phyloP scores from a whole-genome alignment of 2,888 invertebrate genomes.

The Megalurothrips usitatus region DNA sequence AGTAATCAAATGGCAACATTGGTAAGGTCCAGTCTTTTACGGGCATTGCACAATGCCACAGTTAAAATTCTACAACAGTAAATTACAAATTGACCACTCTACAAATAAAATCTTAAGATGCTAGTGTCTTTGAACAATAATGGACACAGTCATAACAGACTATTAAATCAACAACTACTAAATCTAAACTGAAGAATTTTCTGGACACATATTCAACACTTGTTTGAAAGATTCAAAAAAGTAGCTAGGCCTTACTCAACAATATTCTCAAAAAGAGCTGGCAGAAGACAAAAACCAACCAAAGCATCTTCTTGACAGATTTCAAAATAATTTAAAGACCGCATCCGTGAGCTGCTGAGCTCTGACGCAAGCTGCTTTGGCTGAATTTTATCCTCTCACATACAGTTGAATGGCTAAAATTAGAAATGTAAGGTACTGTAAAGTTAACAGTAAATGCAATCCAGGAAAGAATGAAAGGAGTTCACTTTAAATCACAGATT shows the following conservation, averaged over 20 bases:
- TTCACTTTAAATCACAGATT: not conserved
- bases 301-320: not conserved
- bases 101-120: slow-evolving; percentile 9
- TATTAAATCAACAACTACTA: not conserved
- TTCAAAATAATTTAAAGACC: not conserved
- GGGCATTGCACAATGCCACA: slow-evolving; percentile 2
- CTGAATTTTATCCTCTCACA: not conserved
- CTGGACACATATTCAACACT: not conserved
- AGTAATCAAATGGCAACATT: slow-evolving; percentile 15
- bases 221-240: not conserved
- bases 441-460: not conserved
- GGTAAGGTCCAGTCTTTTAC: slow-evolving; percentile 9
- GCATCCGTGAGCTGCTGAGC: not conserved
- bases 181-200: not conserved
- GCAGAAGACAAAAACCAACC: not conserved
- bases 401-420: not conserved
- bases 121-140: slow-evolving; percentile 6
- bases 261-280: not conserved
- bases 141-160: slow-evolving; percentile 9
- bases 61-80: slow-evolving; percentile 4
- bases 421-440: not conserved
- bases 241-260: too few species aligned
- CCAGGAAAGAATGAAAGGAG: not conserved
- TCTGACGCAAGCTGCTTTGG: not conserved
- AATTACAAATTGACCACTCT: slow-evolving; percentile 1